Base-by-base conservation (phyloP, 1,140 invertebrate species). In the Cotesia glomerata region DNA sequence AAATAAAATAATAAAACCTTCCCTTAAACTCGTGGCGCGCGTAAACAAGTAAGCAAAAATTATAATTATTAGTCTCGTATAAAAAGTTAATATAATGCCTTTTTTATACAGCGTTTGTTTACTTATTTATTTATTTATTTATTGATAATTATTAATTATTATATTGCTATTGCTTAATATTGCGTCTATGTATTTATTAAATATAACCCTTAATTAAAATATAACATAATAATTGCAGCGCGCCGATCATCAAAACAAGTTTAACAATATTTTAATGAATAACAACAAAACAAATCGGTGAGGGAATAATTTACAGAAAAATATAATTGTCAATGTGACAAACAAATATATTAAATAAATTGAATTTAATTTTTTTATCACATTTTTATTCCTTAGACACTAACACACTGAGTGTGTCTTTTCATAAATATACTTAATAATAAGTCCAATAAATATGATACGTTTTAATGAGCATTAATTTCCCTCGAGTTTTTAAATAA, bases 31-130 rank as follows among this genome's bases (percentile, higher is more conserved):
- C 16, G 52, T 54, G 52, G 14, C 52, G 52, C 52, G 52, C 52
- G 52, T 54, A 54, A 54, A 14, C 5, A 54, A 54, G n/a, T 54
- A 16, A 54, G 13, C 52, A 54, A 5, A n/a, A 54, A 54, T n/a
- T 68, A 71, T 63, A 45, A 52, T 51, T 71, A 39, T 63, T 63
- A 35, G 58, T 18, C 52, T 58, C 13, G 52, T 75, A 77, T 80
- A 83, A 77, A 80, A 79, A 80, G 78, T 79, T 79, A 76, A 78
- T 78, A 76, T 85, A 85, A 86, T 85, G 84, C 81, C 82, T 82
- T 85, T 79, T 84, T 85, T 85, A 84, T 85, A 84, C 84, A 85
- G 62, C 84, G 81, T 79, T 76, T 83, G 74, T 81, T 16, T 14
- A 14, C 3, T n/a, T 54, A 13, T 54, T 54, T 54, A n/a, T 14